A percentile compares a stretch with the other conserved stretches of the same genome.
Conservation (phyloP, 2,888 invertebrate genomes). For the Eupithecia inturbata region DNA sequence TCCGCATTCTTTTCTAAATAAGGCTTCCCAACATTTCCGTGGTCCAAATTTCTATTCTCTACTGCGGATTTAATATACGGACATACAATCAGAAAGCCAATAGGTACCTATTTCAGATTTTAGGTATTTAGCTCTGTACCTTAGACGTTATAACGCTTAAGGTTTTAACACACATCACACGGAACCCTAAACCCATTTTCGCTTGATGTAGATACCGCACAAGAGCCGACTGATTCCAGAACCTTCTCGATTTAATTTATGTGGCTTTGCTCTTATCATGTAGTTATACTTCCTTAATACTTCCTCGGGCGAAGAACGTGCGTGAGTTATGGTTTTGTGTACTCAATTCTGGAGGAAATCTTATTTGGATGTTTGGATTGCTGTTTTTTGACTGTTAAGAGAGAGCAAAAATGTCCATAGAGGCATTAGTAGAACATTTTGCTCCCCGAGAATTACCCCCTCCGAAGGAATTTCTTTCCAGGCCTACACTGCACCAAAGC, state of each 20-base stretch:
- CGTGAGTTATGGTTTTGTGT: not conserved
- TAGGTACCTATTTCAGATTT: not conserved
- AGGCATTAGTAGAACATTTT: not conserved
- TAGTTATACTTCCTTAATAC: constrained; percentile 34
- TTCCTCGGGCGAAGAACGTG: constrained; percentile 23
- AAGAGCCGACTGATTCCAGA: constrained; percentile 73
- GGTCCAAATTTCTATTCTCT: too few species aligned
- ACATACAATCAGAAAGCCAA: not conserved
- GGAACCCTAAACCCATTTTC: constrained; percentile 52
- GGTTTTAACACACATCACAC: constrained; percentile 12
- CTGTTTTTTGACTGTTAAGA: not conserved
- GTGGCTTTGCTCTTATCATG: constrained; percentile 68
- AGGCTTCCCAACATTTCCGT: too few species aligned
- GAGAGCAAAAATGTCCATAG: not conserved
- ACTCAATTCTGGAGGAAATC: not conserved
- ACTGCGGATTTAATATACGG: too few species aligned
- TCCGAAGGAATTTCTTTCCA: not conserved
- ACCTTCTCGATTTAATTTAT: constrained; percentile 81
- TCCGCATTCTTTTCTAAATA: too few species aligned
- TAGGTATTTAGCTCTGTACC: too few species aligned
- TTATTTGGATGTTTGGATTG: not conserved
- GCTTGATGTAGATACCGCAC: constrained; percentile 69
- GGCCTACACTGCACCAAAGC: not conserved
- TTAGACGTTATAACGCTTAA: not conserved
- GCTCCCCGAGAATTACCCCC: not conserved